phyloP scores from a whole-genome alignment of 2,888 invertebrate genomes.

The Cyclophora albipunctata region DNA sequence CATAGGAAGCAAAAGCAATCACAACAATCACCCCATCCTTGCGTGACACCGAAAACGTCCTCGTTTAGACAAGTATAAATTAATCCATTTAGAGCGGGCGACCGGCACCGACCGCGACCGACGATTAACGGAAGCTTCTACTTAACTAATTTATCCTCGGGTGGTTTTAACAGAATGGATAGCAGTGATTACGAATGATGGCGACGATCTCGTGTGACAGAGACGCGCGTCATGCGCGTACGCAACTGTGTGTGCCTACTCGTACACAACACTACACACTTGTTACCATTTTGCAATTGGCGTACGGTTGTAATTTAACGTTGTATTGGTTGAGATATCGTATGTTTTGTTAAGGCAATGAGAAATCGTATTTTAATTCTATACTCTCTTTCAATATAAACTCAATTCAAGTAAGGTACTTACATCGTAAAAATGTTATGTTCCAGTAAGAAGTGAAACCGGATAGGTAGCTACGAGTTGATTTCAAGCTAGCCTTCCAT shows the following conservation, averaged over 20 bases:
- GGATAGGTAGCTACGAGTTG: no score
- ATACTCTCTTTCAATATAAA: no score
- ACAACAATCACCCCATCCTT: slow-evolving; percentile 74
- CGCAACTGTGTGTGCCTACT: slow-evolving; percentile 18
- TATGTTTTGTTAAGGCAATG: no score
- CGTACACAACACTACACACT: neutral
- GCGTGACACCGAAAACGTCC: slow-evolving; percentile 75
- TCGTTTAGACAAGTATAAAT: slow-evolving; percentile 75
- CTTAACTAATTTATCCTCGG: slow-evolving; percentile 76
- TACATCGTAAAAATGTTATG: no score
- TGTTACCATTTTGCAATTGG: neutral
- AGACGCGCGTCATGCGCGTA: slow-evolving; percentile 38
- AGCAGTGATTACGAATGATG: slow-evolving; percentile 71
- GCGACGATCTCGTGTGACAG: slow-evolving; percentile 49
- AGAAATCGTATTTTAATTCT: no score
- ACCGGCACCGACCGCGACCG: slow-evolving; percentile 65
- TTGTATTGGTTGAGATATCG: no score
- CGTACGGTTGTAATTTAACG: slow-evolving; percentile 8
- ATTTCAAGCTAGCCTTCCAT: slow-evolving; percentile 3
- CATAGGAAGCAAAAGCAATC: slow-evolving; percentile 72
- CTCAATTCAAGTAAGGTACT: no score
- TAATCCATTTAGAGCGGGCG: slow-evolving; percentile 74
- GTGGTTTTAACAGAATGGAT: slow-evolving; percentile 77
- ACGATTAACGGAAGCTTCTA: slow-evolving; percentile 77
- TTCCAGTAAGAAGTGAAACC: no score